phyloP scores from a whole-genome alignment of 2,113 vertebrate genomes.

The Stegostoma tigrinum region DNA sequence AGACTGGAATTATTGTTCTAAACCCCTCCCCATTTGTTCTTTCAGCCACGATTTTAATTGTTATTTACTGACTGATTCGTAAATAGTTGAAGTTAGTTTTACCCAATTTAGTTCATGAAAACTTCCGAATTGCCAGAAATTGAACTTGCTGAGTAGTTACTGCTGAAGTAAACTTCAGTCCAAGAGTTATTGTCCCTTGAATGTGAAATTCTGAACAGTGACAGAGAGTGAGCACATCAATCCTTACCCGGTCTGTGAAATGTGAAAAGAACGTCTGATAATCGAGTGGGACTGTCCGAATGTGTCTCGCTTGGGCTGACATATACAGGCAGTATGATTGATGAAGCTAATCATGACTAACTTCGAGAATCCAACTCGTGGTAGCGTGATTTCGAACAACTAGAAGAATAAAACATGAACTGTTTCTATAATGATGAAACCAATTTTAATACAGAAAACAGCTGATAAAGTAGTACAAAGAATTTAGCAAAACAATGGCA shows the following conservation, averaged over 20 bases:
- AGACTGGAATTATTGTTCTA: no score
- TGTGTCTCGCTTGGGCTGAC: background rate
- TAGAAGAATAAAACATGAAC: background rate
- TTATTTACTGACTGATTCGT: no score
- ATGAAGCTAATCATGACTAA: background rate
- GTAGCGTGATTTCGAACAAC: constrained; percentile 19
- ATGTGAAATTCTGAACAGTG: background rate
- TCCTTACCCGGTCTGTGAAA: background rate
- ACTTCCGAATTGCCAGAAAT: no score
- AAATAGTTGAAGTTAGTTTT: no score
- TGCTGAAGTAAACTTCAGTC: background rate
- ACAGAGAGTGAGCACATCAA: background rate
- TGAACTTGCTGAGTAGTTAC: background rate
- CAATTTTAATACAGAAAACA: background rate
- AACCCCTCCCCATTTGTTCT: no score
- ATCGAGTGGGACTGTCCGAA: constrained; percentile 2
- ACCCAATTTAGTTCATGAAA: no score
- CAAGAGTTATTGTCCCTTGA: background rate
- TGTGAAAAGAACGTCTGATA: constrained; percentile 5
- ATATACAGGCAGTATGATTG: constrained; percentile 12
- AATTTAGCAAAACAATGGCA: background rate
- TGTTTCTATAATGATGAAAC: background rate
- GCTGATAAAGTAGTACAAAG: background rate
- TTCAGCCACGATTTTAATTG: no score
- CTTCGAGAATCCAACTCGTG: background rate